These are phyloP conservation scores for Microctenopoma stevenorrisi DNA, from an alignment of 2,797 vertebrate genomes.

Conservation along the genomic window DNA sequence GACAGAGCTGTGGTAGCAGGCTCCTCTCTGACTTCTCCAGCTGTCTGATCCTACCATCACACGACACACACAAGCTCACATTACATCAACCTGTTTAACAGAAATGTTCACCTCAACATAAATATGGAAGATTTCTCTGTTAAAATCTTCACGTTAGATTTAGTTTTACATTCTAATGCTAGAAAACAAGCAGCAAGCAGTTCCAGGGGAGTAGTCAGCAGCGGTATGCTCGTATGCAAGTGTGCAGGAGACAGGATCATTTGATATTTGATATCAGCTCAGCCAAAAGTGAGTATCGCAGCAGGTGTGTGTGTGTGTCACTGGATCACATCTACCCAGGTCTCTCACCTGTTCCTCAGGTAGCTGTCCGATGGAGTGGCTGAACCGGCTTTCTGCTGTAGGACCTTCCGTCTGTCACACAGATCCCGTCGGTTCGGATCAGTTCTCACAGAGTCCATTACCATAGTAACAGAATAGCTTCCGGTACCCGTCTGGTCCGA, in stretches of 20 bases:
- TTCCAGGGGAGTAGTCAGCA: conserved; percentile 33
- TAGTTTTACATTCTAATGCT: not conserved
- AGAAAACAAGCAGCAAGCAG: conserved; percentile 1
- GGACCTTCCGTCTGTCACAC: conserved; percentile 63
- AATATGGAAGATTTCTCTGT: not conserved
- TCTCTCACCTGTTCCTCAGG: conserved; percentile 82
- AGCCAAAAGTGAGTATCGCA: conserved; percentile 61
- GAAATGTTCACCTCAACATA: not conserved
- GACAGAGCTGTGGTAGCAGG: conserved; percentile 65
- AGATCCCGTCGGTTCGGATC: conserved; percentile 40
- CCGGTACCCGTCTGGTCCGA: conserved; percentile 19
- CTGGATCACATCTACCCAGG: conserved; percentile 57
- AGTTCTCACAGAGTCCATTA: conserved; percentile 22
- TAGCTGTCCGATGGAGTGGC: conserved; percentile 58
- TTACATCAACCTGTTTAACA: conserved; percentile 16
- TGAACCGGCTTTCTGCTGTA: conserved; percentile 68
- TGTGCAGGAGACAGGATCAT: conserved; percentile 40
- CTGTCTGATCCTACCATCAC: conserved; percentile 72
- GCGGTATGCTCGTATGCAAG: conserved; percentile 28
- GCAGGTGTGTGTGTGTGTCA: conserved; percentile 52
- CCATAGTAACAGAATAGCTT: conserved; percentile 46
- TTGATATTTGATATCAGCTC: conserved; percentile 69
- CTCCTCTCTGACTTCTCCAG: conserved; percentile 75
- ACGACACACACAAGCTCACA: conserved; percentile 20
- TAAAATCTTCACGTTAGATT: not conserved